Percentiles rank a stretch among this genome's conserved stretches.
These are phyloP conservation scores for Tretioscincus oriximinensis DNA, from an alignment of 2,113 vertebrate species.

Conservation along the genomic window DNA sequence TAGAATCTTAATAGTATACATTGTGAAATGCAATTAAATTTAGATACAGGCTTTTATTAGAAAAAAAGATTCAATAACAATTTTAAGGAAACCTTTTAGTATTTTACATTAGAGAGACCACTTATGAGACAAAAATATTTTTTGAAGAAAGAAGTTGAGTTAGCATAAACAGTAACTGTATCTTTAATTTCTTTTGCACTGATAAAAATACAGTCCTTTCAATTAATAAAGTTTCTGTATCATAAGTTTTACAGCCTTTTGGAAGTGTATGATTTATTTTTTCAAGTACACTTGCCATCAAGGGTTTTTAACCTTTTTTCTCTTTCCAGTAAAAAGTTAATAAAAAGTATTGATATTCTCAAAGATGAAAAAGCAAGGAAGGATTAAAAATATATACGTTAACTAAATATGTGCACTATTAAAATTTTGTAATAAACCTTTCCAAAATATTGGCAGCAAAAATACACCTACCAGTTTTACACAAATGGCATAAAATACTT, in stretches of 20 bases:
- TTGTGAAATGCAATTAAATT: too few relatives aligned
- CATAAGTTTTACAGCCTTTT: not conserved
- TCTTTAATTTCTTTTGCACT: not conserved
- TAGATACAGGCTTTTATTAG: too few relatives aligned
- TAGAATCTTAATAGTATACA: too few relatives aligned
- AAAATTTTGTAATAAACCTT: slow-evolving; percentile 10
- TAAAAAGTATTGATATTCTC: slow-evolving; percentile 34
- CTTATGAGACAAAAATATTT: not conserved
- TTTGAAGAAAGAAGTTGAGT: not conserved
- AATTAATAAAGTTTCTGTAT: not conserved
- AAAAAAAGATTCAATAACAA: too few relatives aligned
- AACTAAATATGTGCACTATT: not conserved
- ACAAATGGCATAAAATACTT: too few relatives aligned
- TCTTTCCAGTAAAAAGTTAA: not conserved
- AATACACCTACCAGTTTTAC: too few relatives aligned
- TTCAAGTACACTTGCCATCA: not conserved
- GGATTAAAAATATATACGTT: slow-evolving; percentile 19
- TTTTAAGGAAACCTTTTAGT: too few relatives aligned
- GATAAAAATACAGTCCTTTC: not conserved
- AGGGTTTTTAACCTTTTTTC: slow-evolving; percentile 14
- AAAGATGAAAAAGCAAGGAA: slow-evolving; percentile 25
- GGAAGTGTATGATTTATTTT: not conserved
- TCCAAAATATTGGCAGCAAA: too few relatives aligned
- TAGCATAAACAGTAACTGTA: not conserved
- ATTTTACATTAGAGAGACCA: too few relatives aligned